phyloP scores from a whole-genome alignment of 2,113 vertebrate species.

The Mustela nigripes region DNA sequence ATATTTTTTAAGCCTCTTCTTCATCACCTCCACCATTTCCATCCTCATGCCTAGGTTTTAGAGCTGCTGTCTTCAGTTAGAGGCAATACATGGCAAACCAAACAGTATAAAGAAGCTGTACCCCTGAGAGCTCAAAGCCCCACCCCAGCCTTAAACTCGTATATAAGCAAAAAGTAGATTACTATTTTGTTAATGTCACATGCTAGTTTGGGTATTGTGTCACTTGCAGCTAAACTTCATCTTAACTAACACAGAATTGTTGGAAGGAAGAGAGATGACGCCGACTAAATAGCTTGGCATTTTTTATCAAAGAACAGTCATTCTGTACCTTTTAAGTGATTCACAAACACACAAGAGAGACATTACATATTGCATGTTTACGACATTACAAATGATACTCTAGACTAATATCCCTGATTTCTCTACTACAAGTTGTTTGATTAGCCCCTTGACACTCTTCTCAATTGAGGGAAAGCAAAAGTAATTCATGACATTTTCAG shows the following conservation, averaged over 20 bases:
- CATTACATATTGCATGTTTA: constrained; percentile 84
- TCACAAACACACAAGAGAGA: constrained; percentile 78
- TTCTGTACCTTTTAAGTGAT: constrained; percentile 85
- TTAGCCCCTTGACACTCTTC: constrained; percentile 86
- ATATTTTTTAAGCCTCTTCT: neutral
- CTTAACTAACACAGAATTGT: neutral
- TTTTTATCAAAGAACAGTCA: constrained; percentile 80
- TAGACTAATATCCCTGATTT: constrained; percentile 84
- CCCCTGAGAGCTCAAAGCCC: neutral
- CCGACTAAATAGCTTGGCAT: constrained; percentile 55
- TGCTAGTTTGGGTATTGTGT: neutral
- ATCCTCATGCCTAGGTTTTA: neutral
- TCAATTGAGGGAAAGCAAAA: constrained; percentile 85
- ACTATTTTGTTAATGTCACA: neutral
- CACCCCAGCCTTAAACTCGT: neutral
- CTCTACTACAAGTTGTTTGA: constrained; percentile 86
- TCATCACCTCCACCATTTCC: neutral
- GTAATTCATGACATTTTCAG: constrained; percentile 87
- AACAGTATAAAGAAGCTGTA: neutral
- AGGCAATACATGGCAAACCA: neutral
- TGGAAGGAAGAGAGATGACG: neutral
- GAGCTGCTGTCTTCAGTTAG: neutral
- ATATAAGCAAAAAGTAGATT: neutral
- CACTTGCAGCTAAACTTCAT: neutral
- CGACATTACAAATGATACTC: constrained; percentile 84